Percentiles rank a stretch among this genome's conserved stretches.
Evolutionary conservation across 1,140 invertebrate species (phyloP).

Genomic region (Lithobius niger): DNA sequence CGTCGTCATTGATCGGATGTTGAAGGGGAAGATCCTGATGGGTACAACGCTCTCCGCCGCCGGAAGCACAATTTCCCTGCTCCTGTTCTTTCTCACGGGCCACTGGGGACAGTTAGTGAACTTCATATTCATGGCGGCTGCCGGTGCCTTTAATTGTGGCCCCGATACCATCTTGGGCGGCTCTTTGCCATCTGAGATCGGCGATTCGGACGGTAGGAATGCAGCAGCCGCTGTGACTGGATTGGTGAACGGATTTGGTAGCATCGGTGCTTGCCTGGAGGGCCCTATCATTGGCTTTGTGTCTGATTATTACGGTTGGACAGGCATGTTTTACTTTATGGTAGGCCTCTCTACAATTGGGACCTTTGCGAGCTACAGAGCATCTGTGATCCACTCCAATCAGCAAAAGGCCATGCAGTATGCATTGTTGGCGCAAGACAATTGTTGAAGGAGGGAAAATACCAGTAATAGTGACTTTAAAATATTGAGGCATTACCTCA

Average conservation of each 20-base stretch:
- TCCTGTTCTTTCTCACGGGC: slow-evolving; percentile 34
- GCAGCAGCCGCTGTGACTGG: slow-evolving; percentile 37
- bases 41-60: slow-evolving; percentile 32
- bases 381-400: slow-evolving; percentile 19
- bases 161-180: slow-evolving; percentile 39
- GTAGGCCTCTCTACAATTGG: slow-evolving; percentile 31
- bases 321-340: slow-evolving; percentile 38
- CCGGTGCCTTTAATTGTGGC: slow-evolving; percentile 38
- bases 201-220: slow-evolving; percentile 34
- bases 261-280: slow-evolving; percentile 38
- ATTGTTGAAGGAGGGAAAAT: no score
- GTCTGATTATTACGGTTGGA: slow-evolving; percentile 35
- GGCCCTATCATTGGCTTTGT: slow-evolving; percentile 38
- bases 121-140: slow-evolving; percentile 33
- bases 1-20: slow-evolving; percentile 28
- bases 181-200: slow-evolving; percentile 35
- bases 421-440: no score
- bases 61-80: slow-evolving; percentile 29
- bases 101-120: slow-evolving; percentile 34
- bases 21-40: slow-evolving; percentile 27
- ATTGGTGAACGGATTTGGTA: slow-evolving; percentile 35
- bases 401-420: no score
- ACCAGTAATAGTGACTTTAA: no score
- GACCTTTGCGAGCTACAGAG: slow-evolving; percentile 26
- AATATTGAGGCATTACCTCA: no score